Evolutionary conservation across 2,113 vertebrate genomes (phyloP).

Genomic region (Myrmecobius fasciatus): DNA sequence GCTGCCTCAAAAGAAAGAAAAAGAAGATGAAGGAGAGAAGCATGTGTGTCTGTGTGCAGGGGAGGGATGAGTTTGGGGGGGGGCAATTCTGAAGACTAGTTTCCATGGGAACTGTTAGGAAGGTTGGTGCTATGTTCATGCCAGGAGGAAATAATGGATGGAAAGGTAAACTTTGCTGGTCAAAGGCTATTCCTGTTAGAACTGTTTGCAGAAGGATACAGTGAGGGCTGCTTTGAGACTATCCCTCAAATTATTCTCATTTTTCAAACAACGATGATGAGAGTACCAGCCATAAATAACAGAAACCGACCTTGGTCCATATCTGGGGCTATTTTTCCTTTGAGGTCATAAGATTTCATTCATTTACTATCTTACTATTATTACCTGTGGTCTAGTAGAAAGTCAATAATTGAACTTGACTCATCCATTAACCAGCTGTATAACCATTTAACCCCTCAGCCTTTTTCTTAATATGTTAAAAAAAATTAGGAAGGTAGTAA

Average conservation of each 20-base stretch:
- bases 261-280: not conserved
- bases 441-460: not conserved
- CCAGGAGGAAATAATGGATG: slow-evolving; percentile 1
- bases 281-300: not conserved
- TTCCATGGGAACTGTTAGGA: slow-evolving; percentile 76
- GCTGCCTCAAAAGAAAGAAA: not conserved
- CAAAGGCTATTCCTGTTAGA: slow-evolving; percentile 9
- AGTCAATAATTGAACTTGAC: not conserved
- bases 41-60: not conserved
- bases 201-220: slow-evolving; percentile 19
- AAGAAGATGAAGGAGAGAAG: not conserved
- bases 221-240: not conserved
- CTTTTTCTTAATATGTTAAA: not conserved
- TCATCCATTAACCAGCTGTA: not conserved
- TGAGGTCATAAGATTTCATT: not conserved
- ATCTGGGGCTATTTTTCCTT: not conserved
- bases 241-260: not conserved
- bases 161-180: slow-evolving; percentile 56
- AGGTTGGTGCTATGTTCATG: slow-evolving; percentile 30
- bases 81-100: slow-evolving; percentile 55
- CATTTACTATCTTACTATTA: not conserved
- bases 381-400: not conserved
- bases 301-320: not conserved
- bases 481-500: not conserved
- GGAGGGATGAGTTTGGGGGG: slow-evolving; percentile 27